A percentile compares a stretch with the other conserved stretches of the same genome.
Evolutionary conservation across 2,888 invertebrate genomes (phyloP).

Genomic region (Taphrorychus bicolor): DNA sequence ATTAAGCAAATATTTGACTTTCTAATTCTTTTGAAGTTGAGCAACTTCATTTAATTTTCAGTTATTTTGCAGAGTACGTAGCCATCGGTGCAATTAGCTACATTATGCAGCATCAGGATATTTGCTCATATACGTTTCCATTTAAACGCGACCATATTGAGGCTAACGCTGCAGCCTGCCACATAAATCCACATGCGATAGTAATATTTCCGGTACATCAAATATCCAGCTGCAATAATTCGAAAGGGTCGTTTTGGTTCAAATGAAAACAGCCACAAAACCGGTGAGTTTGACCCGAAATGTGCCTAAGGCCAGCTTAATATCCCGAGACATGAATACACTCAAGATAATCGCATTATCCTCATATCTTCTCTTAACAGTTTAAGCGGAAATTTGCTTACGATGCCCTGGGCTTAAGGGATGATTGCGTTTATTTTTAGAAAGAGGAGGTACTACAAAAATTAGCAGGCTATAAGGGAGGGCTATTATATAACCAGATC

Average conservation of each 20-base stretch:
- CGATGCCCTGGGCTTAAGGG: constrained; percentile 7
- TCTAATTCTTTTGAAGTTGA: background rate
- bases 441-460: background rate
- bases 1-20: background rate
- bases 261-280: background rate
- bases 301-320: constrained; percentile 3
- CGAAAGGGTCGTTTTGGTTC: background rate
- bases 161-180: background rate
- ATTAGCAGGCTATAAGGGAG: background rate
- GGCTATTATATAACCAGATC: too few relatives aligned
- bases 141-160: background rate
- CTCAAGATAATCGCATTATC: constrained; percentile 28
- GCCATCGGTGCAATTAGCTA: too few relatives aligned
- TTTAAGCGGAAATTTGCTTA: constrained; percentile 25
- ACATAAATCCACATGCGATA: background rate
- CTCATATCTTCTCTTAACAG: constrained; percentile 25
- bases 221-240: background rate
- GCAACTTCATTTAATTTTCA: background rate
- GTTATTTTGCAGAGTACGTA: too few relatives aligned
- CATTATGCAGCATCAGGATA: too few relatives aligned
- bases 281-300: background rate
- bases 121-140: background rate
- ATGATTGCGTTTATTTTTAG: constrained; percentile 5
- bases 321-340: constrained; percentile 12
- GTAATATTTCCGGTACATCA: background rate